Conservation (phyloP, 2,888 invertebrate genomes). For the Rhaphigaster nebulosa region DNA sequence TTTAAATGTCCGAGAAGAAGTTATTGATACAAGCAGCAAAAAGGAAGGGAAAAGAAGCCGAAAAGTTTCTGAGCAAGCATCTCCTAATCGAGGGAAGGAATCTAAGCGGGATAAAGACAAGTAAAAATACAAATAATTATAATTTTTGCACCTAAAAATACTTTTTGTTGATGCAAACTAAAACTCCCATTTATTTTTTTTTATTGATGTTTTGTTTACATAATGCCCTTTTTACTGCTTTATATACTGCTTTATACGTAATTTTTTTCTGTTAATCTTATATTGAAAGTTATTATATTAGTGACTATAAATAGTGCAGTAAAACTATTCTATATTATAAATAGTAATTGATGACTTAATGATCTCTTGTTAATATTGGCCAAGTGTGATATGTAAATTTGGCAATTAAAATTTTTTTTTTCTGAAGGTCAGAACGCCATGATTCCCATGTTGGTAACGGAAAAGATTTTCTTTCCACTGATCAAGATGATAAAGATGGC, state of each 20-base stretch:
- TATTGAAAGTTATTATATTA: not conserved
- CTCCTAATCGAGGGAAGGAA: conserved; percentile 83
- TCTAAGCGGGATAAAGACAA: conserved; percentile 79
- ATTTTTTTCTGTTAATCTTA: not conserved
- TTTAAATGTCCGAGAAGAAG: conserved; percentile 68
- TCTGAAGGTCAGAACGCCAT: conserved; percentile 66
- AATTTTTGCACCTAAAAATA: not conserved
- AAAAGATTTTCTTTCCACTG: conserved; percentile 60
- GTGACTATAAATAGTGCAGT: not conserved
- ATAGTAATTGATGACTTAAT: not conserved
- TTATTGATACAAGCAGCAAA: conserved; percentile 71
- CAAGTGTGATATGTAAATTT: not conserved
- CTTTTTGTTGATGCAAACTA: not conserved
- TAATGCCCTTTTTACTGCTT: not conserved
- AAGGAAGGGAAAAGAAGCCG: conserved; percentile 72
- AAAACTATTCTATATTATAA: not conserved
- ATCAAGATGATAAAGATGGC: conserved; percentile 64
- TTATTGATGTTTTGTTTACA: not conserved
- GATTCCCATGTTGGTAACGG: conserved; percentile 61
- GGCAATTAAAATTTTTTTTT: not conserved
- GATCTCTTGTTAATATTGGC: not conserved
- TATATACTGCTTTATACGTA: not conserved
- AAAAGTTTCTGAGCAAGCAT: conserved; percentile 86
- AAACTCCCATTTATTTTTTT: not conserved
- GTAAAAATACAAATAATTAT: not conserved